Evolutionary conservation across 2,113 vertebrate genomes (phyloP).

Genomic region (Ramphastos sulfuratus): DNA sequence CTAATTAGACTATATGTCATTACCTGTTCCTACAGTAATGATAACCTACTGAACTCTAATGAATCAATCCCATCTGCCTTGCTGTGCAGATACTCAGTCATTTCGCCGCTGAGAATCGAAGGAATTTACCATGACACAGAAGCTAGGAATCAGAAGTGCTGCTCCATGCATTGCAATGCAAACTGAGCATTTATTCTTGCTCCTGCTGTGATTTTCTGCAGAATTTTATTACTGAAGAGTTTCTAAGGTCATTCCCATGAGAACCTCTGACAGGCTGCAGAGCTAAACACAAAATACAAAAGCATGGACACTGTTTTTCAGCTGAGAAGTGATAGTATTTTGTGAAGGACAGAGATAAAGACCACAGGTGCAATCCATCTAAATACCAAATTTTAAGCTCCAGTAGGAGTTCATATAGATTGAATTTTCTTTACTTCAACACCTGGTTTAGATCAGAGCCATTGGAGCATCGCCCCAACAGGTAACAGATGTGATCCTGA

Average conservation of each 20-base stretch:
- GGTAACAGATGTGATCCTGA: slow-evolving; percentile 42
- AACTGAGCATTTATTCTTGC: background rate
- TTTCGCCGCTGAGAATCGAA: background rate
- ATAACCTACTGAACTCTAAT: slow-evolving; percentile 54
- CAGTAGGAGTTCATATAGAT: background rate
- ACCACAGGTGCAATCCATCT: background rate
- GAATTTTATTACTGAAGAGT: background rate
- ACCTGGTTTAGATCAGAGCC: background rate
- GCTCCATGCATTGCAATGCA: background rate
- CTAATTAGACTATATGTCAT: slow-evolving; percentile 37
- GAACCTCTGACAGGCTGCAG: background rate
- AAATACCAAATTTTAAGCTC: background rate
- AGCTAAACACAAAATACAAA: background rate
- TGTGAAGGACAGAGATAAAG: background rate
- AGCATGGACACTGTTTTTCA: background rate
- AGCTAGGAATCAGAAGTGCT: background rate
- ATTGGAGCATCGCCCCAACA: background rate
- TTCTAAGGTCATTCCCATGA: background rate
- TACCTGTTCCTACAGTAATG: slow-evolving; percentile 29
- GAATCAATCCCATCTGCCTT: slow-evolving; percentile 17
- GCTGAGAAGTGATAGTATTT: background rate
- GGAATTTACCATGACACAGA: background rate
- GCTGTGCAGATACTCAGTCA: background rate
- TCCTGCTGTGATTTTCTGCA: background rate
- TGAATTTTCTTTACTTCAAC: background rate